Percentiles rank a stretch among this genome's conserved stretches.
Evolutionary conservation across 2,113 vertebrate genomes (phyloP).

Genomic region (Thryonomys swinderianus): DNA sequence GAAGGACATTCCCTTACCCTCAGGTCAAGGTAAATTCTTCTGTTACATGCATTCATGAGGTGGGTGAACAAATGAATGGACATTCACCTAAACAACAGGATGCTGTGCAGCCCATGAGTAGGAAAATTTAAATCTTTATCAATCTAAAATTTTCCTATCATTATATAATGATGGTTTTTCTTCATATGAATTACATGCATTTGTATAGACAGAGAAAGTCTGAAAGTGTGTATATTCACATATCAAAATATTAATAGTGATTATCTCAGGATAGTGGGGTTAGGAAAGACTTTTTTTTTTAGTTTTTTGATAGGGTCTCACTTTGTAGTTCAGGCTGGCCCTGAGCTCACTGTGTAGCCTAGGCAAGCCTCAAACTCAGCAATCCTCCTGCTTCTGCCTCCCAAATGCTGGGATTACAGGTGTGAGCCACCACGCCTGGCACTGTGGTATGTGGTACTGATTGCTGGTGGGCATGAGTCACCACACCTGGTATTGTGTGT

Average conservation of each 20-base stretch:
- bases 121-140: neutral
- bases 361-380: too few relatives aligned
- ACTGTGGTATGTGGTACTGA: too few relatives aligned
- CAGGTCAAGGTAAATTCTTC: neutral
- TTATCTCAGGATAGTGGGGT: neutral
- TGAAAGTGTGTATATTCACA: neutral
- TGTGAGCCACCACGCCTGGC: too few relatives aligned
- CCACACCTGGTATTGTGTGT: too few relatives aligned
- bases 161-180: neutral
- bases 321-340: too few relatives aligned
- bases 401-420: too few relatives aligned
- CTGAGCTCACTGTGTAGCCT: too few relatives aligned
- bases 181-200: constrained; percentile 2
- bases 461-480: too few relatives aligned
- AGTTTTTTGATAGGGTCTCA: too few relatives aligned
- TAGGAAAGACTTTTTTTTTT: neutral
- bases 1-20: neutral
- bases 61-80: neutral
- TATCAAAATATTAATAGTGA: constrained; percentile 29
- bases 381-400: too few relatives aligned
- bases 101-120: neutral
- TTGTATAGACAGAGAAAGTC: neutral
- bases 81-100: neutral
- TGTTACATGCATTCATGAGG: neutral
- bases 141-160: neutral